These are phyloP conservation scores for Lasioglossum zephyrum DNA, from an alignment of 2,888 invertebrate genomes.

Conservation along the genomic window DNA sequence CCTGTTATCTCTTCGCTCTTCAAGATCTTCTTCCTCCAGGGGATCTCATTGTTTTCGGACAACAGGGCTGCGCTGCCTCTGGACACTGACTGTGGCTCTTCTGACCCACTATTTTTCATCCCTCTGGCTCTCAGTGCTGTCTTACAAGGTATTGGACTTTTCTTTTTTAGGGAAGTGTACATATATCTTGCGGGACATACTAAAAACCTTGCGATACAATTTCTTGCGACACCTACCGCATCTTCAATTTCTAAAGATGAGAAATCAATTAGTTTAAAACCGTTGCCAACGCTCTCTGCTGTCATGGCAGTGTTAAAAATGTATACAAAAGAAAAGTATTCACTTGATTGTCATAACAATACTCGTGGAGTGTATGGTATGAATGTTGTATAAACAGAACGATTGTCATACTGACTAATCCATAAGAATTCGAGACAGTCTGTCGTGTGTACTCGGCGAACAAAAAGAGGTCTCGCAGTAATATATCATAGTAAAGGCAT, in stretches of 20 bases:
- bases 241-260: background rate
- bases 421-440: background rate
- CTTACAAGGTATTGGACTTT: background rate
- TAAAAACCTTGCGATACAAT: too few relatives aligned
- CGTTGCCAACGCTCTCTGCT: background rate
- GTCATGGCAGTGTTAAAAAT: background rate
- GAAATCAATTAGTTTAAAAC: background rate
- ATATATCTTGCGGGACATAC: background rate
- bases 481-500: background rate
- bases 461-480: background rate
- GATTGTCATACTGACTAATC: background rate
- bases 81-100: background rate
- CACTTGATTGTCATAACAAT: background rate
- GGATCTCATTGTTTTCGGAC: background rate
- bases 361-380: background rate
- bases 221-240: background rate
- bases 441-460: background rate
- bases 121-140: background rate
- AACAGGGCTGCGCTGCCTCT: background rate
- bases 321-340: background rate
- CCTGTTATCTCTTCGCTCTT: background rate
- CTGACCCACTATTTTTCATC: conserved; percentile 1
- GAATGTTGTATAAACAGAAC: background rate
- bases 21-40: background rate
- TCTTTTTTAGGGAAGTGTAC: background rate